These are phyloP conservation scores for Monochamus saltuarius DNA, from an alignment of 1,140 invertebrate genomes.

Conservation along the genomic window DNA sequence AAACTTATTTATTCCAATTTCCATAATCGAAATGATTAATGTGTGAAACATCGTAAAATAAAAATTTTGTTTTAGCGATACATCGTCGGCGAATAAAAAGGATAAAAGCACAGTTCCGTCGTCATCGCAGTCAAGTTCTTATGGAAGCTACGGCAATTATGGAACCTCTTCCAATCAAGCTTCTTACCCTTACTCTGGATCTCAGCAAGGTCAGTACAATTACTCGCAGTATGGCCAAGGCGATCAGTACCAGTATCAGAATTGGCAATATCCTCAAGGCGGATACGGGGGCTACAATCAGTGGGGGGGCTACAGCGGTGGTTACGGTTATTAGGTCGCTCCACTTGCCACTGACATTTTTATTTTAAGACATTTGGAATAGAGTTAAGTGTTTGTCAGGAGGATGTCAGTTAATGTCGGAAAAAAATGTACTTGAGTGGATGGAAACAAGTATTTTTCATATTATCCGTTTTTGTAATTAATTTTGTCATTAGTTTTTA, in stretches of 20 bases:
- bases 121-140: slow-evolving; percentile 49
- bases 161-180: slow-evolving; percentile 56
- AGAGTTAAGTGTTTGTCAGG: not conserved
- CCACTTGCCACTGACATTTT: not conserved
- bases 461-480: slow-evolving; percentile 8
- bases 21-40: no score
- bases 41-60: no score
- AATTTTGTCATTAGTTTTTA: slow-evolving; percentile 1
- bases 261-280: slow-evolving; percentile 67
- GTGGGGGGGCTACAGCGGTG: slow-evolving; percentile 60
- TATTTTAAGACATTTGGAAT: not conserved
- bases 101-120: slow-evolving; percentile 53
- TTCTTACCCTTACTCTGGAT: slow-evolving; percentile 58
- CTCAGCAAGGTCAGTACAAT: slow-evolving; percentile 58
- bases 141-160: slow-evolving; percentile 58
- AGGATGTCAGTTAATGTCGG: no score
- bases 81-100: slow-evolving; percentile 38
- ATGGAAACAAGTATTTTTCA: not conserved
- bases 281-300: slow-evolving; percentile 67
- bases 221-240: slow-evolving; percentile 60
- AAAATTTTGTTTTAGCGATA: slow-evolving; percentile 29
- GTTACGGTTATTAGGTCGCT: slow-evolving; percentile 42
- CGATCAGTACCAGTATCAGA: slow-evolving; percentile 65
- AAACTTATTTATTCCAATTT: no score
- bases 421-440: no score